These are phyloP conservation scores for Propsilocerus akamusi DNA, from an alignment of 1,140 invertebrate species.

Conservation along the genomic window DNA sequence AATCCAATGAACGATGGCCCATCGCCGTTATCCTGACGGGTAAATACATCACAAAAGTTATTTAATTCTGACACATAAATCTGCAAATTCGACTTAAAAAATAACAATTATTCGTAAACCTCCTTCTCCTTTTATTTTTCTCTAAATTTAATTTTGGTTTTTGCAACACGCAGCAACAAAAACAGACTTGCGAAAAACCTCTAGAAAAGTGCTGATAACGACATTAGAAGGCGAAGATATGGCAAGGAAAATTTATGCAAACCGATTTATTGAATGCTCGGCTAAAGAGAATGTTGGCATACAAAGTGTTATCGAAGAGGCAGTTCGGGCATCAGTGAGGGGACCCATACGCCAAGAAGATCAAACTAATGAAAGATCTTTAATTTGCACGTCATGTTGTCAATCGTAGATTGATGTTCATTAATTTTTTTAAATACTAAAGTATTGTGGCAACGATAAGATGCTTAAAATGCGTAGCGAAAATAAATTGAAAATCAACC, in stretches of 20 bases:
- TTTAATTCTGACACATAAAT: not conserved
- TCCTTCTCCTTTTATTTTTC: not conserved
- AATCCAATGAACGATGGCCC: not conserved
- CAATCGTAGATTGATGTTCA: not conserved
- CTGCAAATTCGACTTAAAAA: too few relatives aligned
- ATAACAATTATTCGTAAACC: not conserved
- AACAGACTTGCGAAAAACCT: not conserved
- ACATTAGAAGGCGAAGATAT: not conserved
- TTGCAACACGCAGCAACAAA: conserved; percentile 4
- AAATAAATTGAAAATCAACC: too few relatives aligned
- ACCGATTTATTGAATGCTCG: conserved; percentile 2
- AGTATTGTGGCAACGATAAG: too few relatives aligned
- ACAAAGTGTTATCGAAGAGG: not conserved
- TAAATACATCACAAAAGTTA: not conserved
- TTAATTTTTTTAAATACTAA: too few relatives aligned
- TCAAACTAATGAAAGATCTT: not conserved
- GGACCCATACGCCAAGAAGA: not conserved
- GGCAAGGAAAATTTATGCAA: not conserved
- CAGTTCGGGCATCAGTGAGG: not conserved
- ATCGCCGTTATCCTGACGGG: not conserved
- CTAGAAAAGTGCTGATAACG: not conserved
- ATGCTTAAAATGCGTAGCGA: too few relatives aligned
- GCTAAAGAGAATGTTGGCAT: conserved; percentile 2
- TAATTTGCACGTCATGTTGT: not conserved
- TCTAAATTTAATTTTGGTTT: not conserved